Conservation (phyloP, 2,888 invertebrate species). For the Drosophila formosana region DNA sequence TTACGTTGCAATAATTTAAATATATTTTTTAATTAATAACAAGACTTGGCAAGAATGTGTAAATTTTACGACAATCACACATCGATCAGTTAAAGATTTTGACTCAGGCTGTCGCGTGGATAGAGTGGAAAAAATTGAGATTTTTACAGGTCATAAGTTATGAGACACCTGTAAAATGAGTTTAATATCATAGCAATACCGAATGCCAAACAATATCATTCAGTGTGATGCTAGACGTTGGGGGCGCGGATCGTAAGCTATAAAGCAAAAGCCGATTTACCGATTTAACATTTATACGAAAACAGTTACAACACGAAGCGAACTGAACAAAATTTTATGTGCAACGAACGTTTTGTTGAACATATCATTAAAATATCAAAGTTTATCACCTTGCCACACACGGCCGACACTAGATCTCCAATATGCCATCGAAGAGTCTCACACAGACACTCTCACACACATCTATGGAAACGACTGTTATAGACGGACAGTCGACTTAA, state of each 20-base stretch:
- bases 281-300: constrained; percentile 65
- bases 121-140: constrained; percentile 49
- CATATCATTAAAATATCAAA: constrained; percentile 82
- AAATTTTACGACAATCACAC: neutral
- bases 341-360: constrained; percentile 82
- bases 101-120: neutral
- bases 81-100: constrained; percentile 2
- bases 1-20: too few relatives aligned
- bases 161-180: constrained; percentile 70
- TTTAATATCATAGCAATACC: constrained; percentile 57
- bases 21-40: neutral
- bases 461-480: constrained; percentile 13
- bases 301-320: constrained; percentile 67
- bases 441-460: neutral
- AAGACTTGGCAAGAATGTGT: constrained; percentile 12
- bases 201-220: constrained; percentile 48
- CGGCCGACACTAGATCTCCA: constrained; percentile 26
- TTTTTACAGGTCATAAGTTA: constrained; percentile 78
- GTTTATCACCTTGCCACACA: constrained; percentile 80
- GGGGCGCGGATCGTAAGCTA: constrained; percentile 41
- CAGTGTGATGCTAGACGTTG: constrained; percentile 15
- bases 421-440: constrained; percentile 28
- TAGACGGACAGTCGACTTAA: constrained; percentile 69
- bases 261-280: constrained; percentile 75
- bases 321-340: constrained; percentile 64